These are phyloP conservation scores for Ptilonorhynchus violaceus DNA, from an alignment of 2,113 vertebrate species.

Conservation along the genomic window DNA sequence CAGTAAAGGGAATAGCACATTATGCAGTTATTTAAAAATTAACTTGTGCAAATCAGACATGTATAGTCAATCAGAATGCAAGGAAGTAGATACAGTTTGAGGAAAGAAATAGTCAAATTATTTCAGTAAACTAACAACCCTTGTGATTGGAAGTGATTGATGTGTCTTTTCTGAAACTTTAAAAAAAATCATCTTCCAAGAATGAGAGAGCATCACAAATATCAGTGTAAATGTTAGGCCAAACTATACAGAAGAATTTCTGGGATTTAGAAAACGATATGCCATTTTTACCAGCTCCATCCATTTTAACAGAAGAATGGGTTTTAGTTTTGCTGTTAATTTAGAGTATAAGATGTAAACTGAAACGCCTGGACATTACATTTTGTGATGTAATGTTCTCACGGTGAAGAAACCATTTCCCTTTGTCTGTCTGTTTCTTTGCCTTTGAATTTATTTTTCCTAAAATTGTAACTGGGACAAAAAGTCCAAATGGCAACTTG, in stretches of 20 bases:
- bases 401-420: rapidly evolving
- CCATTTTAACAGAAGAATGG: neutral
- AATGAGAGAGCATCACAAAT: neutral
- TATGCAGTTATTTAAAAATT: slow-evolving; percentile 38
- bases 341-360: neutral
- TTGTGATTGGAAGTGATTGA: neutral
- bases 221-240: neutral
- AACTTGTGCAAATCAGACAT: slow-evolving; percentile 34
- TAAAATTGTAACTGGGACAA: neutral
- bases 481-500: neutral
- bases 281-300: neutral
- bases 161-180: neutral
- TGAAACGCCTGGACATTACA: neutral
- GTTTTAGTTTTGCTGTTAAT: neutral
- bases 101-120: neutral
- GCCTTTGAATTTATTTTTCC: neutral
- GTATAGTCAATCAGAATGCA: slow-evolving; percentile 28
- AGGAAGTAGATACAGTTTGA: neutral
- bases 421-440: neutral
- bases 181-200: neutral
- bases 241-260: neutral
- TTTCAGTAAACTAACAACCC: neutral
- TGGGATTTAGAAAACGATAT: neutral
- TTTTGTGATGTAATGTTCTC: neutral
- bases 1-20: neutral